Evolutionary conservation across 2,797 vertebrate genomes (phyloP).

Genomic region (Gobio occitaniae): DNA sequence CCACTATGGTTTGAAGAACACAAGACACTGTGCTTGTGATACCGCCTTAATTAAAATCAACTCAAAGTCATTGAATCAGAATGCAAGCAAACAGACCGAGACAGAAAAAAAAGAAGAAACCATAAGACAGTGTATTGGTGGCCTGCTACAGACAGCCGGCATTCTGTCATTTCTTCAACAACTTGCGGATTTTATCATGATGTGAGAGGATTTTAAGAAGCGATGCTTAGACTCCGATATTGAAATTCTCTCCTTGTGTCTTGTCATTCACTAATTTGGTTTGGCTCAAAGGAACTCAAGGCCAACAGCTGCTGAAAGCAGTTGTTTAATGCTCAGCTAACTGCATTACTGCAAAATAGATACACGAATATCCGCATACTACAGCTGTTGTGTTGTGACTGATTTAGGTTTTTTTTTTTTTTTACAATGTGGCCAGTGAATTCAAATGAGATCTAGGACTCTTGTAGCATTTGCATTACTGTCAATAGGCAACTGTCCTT

Average conservation of each 20-base stretch:
- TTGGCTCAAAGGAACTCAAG: slow-evolving; percentile 30
- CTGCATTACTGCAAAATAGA: slow-evolving; percentile 36
- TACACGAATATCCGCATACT: background rate
- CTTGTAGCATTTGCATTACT: slow-evolving; percentile 17
- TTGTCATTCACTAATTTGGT: slow-evolving; percentile 34
- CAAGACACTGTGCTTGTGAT: background rate
- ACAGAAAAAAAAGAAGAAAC: slow-evolving; percentile 20
- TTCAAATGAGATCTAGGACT: slow-evolving; percentile 16
- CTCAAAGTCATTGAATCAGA: slow-evolving; percentile 37
- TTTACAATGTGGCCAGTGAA: background rate
- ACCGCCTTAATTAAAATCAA: slow-evolving; percentile 15
- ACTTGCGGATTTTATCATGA: background rate
- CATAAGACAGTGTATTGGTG: slow-evolving; percentile 22
- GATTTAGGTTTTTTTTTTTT: background rate
- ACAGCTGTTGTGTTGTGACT: slow-evolving; percentile 37
- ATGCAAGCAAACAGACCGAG: slow-evolving; percentile 30
- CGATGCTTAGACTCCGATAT: background rate
- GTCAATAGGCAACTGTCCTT: slow-evolving; percentile 5
- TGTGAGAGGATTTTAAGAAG: slow-evolving; percentile 26
- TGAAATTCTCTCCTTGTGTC: slow-evolving; percentile 22
- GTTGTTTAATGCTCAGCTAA: slow-evolving; percentile 47
- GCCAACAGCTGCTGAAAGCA: slow-evolving; percentile 43
- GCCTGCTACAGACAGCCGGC: slow-evolving; percentile 8
- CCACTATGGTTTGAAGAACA: slow-evolving; percentile 9
- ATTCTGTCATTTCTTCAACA: background rate